Base-by-base conservation (phyloP, 1,140 invertebrate genomes). In the Dermatophagoides farinae region DNA sequence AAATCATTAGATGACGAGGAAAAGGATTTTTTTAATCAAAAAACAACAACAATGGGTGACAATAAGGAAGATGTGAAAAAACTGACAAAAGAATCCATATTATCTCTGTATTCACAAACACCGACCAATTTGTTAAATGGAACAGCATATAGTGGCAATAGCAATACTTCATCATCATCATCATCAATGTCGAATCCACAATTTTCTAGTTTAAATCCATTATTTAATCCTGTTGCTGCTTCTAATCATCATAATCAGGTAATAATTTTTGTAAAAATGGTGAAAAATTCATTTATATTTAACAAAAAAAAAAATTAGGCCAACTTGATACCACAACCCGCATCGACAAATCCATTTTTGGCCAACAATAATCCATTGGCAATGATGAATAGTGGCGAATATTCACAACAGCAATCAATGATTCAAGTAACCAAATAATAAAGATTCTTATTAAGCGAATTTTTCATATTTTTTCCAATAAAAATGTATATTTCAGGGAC, bases 51-150 rank as follows among this genome's bases (percentile, higher is more conserved):
- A 79, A 43, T 63, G 57, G 14, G 8, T 31, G 31, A 31, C 8
- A 31, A 50, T 18, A 50, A 50, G 5, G 5, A 14, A 50, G 81
- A 83, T 66, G 83, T 82, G 64, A 81, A 80, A 61, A 87, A 88
- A 43, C 75, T 92, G 71, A 88, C 86, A 25, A 93, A 89, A 73
- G 88, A 92, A 68, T 92, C 88, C 69, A 93, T 95, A 72, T 74
- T 95, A 69, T 88, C 88, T 6, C 71, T 93, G 38, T 95, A 91
- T 71, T 62, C 50, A 51, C 52, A 40, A 37, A 54, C 60, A n/a
- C 50, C 60, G 9, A 14, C 38, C 31, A 31, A 31, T 31, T 31
- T 18, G 16, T 52, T 16, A 16, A 31, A 31, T 31, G 31, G 31
- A 31, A 31, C 8, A 4, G 31, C 2, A 31, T 31, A 31, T 31